These are phyloP conservation scores for Sarotherodon lohbergeri DNA, from an alignment of 2,113 vertebrate genomes.

Conservation along the genomic window DNA sequence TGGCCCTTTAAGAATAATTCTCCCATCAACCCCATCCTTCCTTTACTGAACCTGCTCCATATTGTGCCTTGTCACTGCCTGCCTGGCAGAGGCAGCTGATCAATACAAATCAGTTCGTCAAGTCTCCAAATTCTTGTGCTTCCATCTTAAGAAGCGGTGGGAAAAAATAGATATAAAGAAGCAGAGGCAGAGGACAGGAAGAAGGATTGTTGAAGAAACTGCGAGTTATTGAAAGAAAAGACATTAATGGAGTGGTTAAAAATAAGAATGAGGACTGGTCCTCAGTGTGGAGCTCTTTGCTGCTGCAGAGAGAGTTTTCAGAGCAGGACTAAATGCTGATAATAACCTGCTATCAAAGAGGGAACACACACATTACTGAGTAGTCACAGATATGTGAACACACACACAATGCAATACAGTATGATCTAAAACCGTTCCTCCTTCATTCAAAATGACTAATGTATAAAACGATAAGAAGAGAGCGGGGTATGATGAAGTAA, in stretches of 20 bases:
- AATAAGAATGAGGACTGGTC: conserved; percentile 77
- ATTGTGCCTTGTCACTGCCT: not conserved
- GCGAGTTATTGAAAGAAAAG: conserved; percentile 26
- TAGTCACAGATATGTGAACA: not conserved
- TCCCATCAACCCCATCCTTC: not conserved
- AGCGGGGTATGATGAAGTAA: not conserved
- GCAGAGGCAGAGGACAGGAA: not conserved
- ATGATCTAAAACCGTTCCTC: not conserved
- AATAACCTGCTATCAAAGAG: conserved; percentile 10
- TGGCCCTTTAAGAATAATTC: not conserved
- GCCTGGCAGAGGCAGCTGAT: not conserved
- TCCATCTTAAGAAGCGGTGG: not conserved
- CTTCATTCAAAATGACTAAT: not conserved
- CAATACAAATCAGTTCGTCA: not conserved
- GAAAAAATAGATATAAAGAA: not conserved
- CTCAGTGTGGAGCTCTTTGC: conserved; percentile 56
- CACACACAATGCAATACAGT: not conserved
- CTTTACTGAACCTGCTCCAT: not conserved
- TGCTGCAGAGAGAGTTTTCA: conserved; percentile 29
- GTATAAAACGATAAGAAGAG: not conserved
- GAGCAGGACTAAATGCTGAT: conserved; percentile 31
- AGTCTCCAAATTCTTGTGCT: not conserved
- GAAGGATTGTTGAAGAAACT: conserved; percentile 1
- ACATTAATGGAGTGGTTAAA: conserved; percentile 69
- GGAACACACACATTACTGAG: not conserved